phyloP scores from a whole-genome alignment of 2,888 invertebrate species.

The Deilephila elpenor region DNA sequence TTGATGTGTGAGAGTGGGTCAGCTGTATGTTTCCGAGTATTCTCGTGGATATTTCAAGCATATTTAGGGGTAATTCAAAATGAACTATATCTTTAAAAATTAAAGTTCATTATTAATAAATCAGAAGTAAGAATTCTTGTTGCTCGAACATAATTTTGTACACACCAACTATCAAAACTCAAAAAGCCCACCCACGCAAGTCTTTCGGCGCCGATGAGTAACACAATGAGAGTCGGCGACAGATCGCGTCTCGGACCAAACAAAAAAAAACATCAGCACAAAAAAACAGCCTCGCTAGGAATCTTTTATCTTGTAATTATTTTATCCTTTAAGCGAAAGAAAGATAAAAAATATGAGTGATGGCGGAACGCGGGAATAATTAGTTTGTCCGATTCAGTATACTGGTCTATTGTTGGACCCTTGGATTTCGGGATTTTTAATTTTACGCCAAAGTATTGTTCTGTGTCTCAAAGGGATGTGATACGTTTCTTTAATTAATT shows the following conservation, averaged over 20 bases:
- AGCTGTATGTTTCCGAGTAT: too few species aligned
- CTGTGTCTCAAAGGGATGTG: not conserved
- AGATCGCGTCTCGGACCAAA: constrained; percentile 68
- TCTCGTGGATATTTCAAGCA: too few species aligned
- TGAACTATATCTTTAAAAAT: too few species aligned
- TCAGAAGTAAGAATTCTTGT: too few species aligned
- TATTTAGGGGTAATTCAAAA: too few species aligned
- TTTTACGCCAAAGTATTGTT: constrained; percentile 1
- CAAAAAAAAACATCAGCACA: constrained; percentile 55
- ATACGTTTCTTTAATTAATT: not conserved
- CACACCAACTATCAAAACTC: not conserved
- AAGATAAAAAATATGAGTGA: constrained; percentile 63
- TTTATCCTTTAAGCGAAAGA: constrained; percentile 82
- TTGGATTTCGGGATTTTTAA: constrained; percentile 53
- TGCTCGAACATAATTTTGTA: not conserved
- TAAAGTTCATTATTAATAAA: too few species aligned
- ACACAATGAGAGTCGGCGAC: constrained; percentile 69
- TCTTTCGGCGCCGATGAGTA: constrained; percentile 64
- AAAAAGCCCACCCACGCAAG: constrained; percentile 48
- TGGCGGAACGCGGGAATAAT: constrained; percentile 60
- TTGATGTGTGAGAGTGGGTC: too few species aligned
- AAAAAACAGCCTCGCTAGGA: constrained; percentile 54
- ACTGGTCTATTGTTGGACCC: constrained; percentile 48
- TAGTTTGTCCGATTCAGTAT: constrained; percentile 75
- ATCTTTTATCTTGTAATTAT: constrained; percentile 84